Evolutionary conservation across 2,888 invertebrate species (phyloP).

Genomic region (Sepiola atlantica): DNA sequence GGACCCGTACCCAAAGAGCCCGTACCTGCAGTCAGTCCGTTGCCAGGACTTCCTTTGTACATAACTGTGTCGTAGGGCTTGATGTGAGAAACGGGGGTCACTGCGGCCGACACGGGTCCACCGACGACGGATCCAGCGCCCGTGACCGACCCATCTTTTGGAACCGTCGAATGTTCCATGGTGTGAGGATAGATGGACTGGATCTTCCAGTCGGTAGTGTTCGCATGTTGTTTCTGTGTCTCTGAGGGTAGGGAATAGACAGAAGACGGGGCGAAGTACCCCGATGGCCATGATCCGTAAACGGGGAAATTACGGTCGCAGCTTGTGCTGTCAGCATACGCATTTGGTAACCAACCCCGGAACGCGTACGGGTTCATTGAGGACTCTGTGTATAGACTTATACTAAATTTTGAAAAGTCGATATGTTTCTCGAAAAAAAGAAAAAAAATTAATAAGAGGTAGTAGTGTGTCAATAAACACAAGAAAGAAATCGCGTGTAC

Average conservation of each 20-base stretch:
- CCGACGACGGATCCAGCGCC: slow-evolving; percentile 34
- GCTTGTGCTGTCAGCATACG: slow-evolving; percentile 44
- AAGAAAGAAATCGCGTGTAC: background rate
- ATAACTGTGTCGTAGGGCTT: slow-evolving; percentile 46
- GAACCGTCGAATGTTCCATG: slow-evolving; percentile 33
- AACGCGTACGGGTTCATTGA: slow-evolving; percentile 47
- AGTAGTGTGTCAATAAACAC: background rate
- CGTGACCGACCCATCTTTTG: background rate
- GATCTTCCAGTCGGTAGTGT: slow-evolving; percentile 42
- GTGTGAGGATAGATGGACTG: slow-evolving; percentile 46
- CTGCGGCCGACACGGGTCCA: background rate
- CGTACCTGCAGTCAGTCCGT: slow-evolving; percentile 13
- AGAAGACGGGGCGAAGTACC: slow-evolving; percentile 44
- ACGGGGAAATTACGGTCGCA: slow-evolving; percentile 45
- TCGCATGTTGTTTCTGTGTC: slow-evolving; percentile 44
- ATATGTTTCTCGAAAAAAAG: no score
- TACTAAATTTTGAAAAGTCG: background rate
- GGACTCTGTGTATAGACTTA: background rate
- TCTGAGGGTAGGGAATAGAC: slow-evolving; percentile 46
- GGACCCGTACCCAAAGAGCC: slow-evolving; percentile 32
- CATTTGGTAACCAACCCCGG: slow-evolving; percentile 45
- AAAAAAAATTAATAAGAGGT: background rate
- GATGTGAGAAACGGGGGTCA: slow-evolving; percentile 39
- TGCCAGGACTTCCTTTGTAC: slow-evolving; percentile 44
- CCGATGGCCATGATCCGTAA: slow-evolving; percentile 45